These are phyloP conservation scores for Mus spicilegus DNA, from an alignment of 2,113 vertebrate species.

Conservation along the genomic window DNA sequence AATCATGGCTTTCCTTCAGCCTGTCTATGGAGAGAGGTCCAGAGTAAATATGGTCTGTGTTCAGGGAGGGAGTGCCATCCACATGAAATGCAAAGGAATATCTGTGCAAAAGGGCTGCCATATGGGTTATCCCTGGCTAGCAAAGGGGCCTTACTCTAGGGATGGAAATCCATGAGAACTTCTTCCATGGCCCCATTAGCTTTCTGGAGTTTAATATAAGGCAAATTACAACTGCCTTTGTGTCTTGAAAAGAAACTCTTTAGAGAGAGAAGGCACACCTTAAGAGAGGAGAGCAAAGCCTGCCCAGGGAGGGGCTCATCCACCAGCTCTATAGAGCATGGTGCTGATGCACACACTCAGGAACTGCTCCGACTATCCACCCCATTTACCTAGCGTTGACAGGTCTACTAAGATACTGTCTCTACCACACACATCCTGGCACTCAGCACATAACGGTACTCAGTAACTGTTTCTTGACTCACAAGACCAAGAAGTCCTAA, in stretches of 20 bases:
- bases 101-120: rapidly evolving
- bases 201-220: background rate
- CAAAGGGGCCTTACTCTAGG: background rate
- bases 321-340: rapidly evolving
- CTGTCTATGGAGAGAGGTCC: background rate
- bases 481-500: background rate
- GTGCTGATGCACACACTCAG: background rate
- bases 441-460: background rate
- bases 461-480: background rate
- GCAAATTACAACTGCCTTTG: background rate
- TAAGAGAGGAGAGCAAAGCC: background rate
- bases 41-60: background rate
- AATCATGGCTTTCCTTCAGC: background rate
- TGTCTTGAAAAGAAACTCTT: background rate
- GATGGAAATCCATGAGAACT: rapidly evolving
- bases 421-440: background rate
- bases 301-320: background rate
- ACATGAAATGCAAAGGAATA: background rate
- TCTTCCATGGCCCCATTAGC: background rate
- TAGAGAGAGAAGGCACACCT: background rate
- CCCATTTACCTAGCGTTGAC: background rate
- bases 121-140: background rate
- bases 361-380: background rate
- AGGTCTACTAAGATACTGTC: rapidly evolving
- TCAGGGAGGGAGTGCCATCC: rapidly evolving